phyloP scores from a whole-genome alignment of 2,797 vertebrate species.

The Phylloscopus collybita region DNA sequence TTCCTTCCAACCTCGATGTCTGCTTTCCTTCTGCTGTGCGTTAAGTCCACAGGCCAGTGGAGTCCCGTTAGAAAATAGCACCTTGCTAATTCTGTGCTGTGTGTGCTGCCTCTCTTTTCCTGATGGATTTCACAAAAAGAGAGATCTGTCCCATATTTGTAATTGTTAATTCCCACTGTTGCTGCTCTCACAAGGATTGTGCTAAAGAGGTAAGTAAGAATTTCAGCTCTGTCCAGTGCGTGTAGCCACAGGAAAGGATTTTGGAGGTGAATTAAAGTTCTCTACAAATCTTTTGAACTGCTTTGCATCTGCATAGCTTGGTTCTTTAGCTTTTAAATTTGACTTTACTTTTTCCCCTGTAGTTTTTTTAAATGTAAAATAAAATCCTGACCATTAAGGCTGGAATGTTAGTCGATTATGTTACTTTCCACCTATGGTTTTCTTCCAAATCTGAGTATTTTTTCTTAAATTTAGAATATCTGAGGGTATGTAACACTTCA shows the following conservation, averaged over 20 bases:
- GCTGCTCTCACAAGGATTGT: conserved; percentile 77
- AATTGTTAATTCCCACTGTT: conserved; percentile 82
- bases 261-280: background rate
- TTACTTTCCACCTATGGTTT: background rate
- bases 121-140: conserved; percentile 82
- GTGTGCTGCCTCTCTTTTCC: background rate
- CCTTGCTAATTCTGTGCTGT: background rate
- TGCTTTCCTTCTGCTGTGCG: conserved; percentile 77
- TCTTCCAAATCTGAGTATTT: background rate
- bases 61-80: background rate
- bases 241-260: background rate
- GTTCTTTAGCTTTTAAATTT: background rate
- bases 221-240: background rate
- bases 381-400: background rate
- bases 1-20: conserved; percentile 48
- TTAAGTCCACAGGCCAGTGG: conserved; percentile 32
- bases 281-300: background rate
- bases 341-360: background rate
- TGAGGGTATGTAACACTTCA: background rate
- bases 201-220: conserved; percentile 76
- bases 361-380: background rate
- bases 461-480: background rate
- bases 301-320: background rate
- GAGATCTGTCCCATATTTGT: conserved; percentile 81
- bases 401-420: background rate